Base-by-base conservation (phyloP, 2,888 invertebrate genomes). In the Leptopilina drosophilae region DNA sequence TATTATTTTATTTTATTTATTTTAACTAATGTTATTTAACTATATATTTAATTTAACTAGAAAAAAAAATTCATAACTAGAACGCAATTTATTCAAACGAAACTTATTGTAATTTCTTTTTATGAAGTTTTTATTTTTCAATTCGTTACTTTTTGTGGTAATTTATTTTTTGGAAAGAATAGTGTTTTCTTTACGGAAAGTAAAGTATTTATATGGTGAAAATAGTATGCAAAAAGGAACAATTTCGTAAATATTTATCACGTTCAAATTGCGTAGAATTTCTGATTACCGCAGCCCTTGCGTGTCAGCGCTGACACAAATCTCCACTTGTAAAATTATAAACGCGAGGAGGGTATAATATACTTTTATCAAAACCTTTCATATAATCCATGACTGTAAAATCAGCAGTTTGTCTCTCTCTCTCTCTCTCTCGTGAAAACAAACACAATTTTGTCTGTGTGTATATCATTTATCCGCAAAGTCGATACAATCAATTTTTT, bases 401-500 rank as follows among this genome's bases (percentile, higher is more conserved):
- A 69, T 49, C 1, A 53, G 14, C 67, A 69, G 67, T 69, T 69
- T 42, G 42, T 69, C 49, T 49, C 20, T 20, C 20, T 20, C 20
- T 69, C 49, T 49, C 20, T 20, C 20, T 20, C 20, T 20, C 49
- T 69, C 69, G 14, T 69, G 33, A 33, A 69, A 69, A 33, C 56
- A 56, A 73, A 56, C 2, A 53, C 20, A 3, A 12, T 26, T 33
- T 73, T 42, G 42, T 8, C 1, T 42, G 42, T 42, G 8, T 5
- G 40, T 64, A 14, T 64, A 73, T 73, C 53, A n/a, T 69, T 26
- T 26, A 33, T 26, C 53, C 26, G 20, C 20, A n/a, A 15, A n/a
- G 46, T 12, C 69, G 69, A 73, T 73, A 73, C 8, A 73, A 73
- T 73, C 73, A 73, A 69, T 69, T 67, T 53, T 20, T 26, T 46